Base-by-base conservation (phyloP, 2,888 invertebrate genomes). In the Brassicogethes aeneus region DNA sequence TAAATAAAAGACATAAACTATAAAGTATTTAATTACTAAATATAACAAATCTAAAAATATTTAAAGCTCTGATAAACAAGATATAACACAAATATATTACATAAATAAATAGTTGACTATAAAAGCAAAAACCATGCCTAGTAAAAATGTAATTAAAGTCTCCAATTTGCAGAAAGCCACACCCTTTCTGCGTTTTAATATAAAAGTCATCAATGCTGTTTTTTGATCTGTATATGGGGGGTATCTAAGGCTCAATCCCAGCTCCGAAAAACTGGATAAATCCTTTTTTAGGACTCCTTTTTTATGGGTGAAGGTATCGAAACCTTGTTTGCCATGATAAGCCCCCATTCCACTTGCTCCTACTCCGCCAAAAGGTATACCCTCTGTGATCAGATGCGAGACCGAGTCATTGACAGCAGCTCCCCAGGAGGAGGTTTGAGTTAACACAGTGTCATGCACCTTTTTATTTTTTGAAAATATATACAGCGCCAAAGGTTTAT, bases 311-410 rank as follows among this genome's bases (percentile, higher is more conserved):
- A 99, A 99, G 0, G 93, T 90, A 53, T 96, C 90, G 59, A 89
- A 97, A 1, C 86, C 81, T 51, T 76, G 74, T 66, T 85, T 84
- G 40, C 99, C 99, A 68, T 97, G 96, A 69, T 96, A 97, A 1
- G 78, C 71, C 31, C 95, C 95, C 72, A 94, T 90, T 36, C 99
- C 99, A 62, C 94, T 94, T 55, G 72, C 65, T 2, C 99, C 99
- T 38, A 99, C 90, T 5, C 99, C 99, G 39, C 99, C 97, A 67
- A 99, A 99, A 1, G 97, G 97, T 45, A 99, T 69, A 2, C 84
- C 79, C 40, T 88, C 87, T 69, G 93, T 93, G 75, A 77, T 74
- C 65, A 76, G 73, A 60, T 95, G 93, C 77, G 92, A 77, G 43
- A 95, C 62, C 17, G 82, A 81, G 67, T 96, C 95, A 72, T 96